These are phyloP conservation scores for Sternotherus odoratus DNA, from an alignment of 2,797 vertebrate genomes.

Conservation along the genomic window DNA sequence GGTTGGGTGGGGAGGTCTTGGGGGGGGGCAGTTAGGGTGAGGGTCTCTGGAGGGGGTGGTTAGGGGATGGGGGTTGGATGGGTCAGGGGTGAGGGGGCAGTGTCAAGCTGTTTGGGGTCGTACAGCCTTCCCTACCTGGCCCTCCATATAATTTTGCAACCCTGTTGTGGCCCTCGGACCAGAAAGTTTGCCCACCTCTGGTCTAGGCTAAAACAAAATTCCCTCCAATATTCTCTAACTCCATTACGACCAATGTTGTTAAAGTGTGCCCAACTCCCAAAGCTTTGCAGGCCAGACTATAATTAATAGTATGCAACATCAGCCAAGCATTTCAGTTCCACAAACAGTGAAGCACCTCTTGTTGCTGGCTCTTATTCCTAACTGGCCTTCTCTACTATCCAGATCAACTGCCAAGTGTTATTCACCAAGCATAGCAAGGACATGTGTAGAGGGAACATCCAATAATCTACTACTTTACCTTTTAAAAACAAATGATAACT, in stretches of 20 bases:
- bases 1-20: no score
- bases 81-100: no score
- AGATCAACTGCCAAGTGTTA: neutral
- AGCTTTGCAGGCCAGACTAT: neutral
- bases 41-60: no score
- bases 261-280: neutral
- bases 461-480: neutral
- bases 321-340: neutral
- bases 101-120: no score
- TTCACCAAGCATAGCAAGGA: fast-evolving
- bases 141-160: no score
- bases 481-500: conserved; percentile 9
- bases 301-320: neutral
- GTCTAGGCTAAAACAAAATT: neutral
- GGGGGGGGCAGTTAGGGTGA: no score
- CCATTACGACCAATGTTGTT: neutral
- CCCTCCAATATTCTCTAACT: neutral
- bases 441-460: neutral
- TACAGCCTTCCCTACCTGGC: no score
- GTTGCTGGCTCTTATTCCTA: neutral
- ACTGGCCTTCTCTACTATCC: neutral
- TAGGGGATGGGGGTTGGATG: no score
- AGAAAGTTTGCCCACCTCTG: no score
- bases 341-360: neutral
- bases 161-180: no score